These are phyloP conservation scores for Trichechus manatus DNA, from an alignment of 2,113 vertebrate genomes.

Conservation along the genomic window DNA sequence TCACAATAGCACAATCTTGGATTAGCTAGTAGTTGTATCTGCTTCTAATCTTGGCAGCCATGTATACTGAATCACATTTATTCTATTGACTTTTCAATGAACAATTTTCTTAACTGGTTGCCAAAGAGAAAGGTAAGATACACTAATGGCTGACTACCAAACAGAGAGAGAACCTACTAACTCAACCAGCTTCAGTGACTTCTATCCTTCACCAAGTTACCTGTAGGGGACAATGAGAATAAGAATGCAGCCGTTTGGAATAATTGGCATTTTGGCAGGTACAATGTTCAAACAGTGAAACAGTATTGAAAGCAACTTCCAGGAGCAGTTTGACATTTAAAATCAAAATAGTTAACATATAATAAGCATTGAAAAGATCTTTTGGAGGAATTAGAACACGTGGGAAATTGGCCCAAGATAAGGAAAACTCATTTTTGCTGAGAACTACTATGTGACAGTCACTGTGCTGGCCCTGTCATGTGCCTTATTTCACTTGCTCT, in stretches of 20 bases:
- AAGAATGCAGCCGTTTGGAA: constrained; percentile 28
- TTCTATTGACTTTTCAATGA: constrained; percentile 59
- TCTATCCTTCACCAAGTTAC: background rate
- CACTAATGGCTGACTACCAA: background rate
- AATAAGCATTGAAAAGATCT: background rate
- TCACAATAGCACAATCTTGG: background rate
- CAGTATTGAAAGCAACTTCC: background rate
- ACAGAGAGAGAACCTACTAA: constrained; percentile 11
- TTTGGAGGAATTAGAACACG: background rate
- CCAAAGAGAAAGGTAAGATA: background rate
- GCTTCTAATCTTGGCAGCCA: background rate
- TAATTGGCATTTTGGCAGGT: constrained; percentile 54
- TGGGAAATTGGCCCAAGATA: background rate
- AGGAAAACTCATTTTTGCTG: background rate
- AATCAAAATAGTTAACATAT: constrained; percentile 20
- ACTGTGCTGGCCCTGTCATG: background rate
- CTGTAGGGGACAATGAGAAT: background rate
- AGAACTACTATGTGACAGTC: background rate
- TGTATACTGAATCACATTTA: constrained; percentile 12
- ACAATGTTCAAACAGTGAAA: constrained; percentile 12
- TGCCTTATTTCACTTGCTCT: background rate
- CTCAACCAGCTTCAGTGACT: background rate
- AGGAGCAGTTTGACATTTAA: constrained; percentile 38
- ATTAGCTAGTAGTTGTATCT: background rate
- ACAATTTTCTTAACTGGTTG: background rate